phyloP scores from a whole-genome alignment of 2,797 vertebrate species.

The Anguilla pacifica region DNA sequence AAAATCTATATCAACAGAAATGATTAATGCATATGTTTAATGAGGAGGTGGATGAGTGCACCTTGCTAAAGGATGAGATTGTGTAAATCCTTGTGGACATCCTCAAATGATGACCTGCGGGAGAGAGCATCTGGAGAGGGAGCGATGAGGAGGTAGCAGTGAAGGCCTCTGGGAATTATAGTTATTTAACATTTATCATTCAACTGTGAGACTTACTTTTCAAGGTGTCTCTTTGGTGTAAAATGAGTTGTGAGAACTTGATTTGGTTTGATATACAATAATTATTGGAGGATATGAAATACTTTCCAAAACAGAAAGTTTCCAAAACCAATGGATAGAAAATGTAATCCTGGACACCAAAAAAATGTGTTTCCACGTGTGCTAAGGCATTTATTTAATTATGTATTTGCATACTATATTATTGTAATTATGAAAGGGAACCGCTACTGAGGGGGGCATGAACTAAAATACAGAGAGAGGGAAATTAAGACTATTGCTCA shows the following conservation, averaged over 20 bases:
- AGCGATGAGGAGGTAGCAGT: background rate
- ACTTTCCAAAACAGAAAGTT: no score
- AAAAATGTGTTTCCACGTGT: background rate
- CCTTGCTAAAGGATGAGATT: background rate
- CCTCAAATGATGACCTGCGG: background rate
- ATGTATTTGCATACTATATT: background rate
- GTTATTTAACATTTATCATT: background rate
- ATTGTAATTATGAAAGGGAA: no score
- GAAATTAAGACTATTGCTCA: no score
- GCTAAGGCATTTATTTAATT: background rate
- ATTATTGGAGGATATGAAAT: no score
- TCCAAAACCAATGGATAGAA: background rate
- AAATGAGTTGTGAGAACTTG: background rate
- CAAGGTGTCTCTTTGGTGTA: background rate
- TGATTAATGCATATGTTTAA: background rate
- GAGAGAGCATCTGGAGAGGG: background rate
- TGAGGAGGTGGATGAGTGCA: no score
- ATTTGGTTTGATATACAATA: no score
- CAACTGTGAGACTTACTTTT: background rate
- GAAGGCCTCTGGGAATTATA: background rate
- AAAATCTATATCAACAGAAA: background rate
- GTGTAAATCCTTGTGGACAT: background rate
- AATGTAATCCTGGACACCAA: background rate
- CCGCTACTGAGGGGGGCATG: no score
- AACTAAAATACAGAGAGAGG: no score